Base-by-base conservation (phyloP, 2,113 vertebrate species). In the Lota lota region DNA sequence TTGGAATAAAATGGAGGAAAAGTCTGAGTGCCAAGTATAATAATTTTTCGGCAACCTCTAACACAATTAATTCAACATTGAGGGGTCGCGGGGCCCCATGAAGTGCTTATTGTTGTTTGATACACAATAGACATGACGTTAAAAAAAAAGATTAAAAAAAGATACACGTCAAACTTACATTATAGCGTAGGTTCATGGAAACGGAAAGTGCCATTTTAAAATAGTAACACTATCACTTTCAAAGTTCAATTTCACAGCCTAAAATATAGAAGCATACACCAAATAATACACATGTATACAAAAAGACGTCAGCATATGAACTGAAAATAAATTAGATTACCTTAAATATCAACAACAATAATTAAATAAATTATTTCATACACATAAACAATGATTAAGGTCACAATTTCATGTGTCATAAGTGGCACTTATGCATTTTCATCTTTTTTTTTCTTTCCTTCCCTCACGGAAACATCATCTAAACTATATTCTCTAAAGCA, bases 311-410 rank as follows among this genome's bases (percentile, higher is more conserved):
- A 77, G 74, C 72, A 66, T 74, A 80, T 67, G 66, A 81, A 88
- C 79, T 79, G 36, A 72, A 85, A 88, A 90, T 88, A 87, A 88
- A 84, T 88, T 63, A 87, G 73, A 71, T 63, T 47, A 57, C 75
- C 69, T 84, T 83, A 85, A 87, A 85, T 86, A 85, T 83, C n/a
- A 86, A 88, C 79, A 86, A 10, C 86, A 93, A 87, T 91, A 93
- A 87, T 91, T 92, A 94, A 94, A 94, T 94, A 94, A 95, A 94
- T 93, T 93, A 95, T 93, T 92, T 79, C 88, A 88, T 92, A 91
- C 92, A 40, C 92, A 86, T 92, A 93, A 67, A 81, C 78, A 87
- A 85, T 80, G 69, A 87, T 94, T 95, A 96, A 95, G 94, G 94
- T 96, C 94, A 95, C 94, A 94, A 94, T 93, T 92, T 93, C 88